Percentiles rank a stretch among this genome's conserved stretches.
Conservation (phyloP, 2,888 invertebrate species). For the Hipparchia semele region DNA sequence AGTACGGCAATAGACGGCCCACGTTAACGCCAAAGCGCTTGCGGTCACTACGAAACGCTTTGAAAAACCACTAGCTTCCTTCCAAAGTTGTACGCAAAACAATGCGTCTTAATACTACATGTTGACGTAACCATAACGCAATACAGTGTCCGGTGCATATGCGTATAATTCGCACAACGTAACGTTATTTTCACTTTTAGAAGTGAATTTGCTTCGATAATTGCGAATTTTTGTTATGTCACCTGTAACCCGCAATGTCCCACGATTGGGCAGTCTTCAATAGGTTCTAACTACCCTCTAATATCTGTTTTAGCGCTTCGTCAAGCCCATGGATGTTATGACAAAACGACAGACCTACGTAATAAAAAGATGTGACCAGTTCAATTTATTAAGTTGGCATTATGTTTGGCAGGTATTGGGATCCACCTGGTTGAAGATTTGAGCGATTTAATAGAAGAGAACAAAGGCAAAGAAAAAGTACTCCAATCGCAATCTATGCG, state of each 20-base stretch:
- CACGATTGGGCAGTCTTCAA: not conserved
- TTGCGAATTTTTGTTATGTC: not conserved
- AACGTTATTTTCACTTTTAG: not conserved
- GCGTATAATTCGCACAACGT: not conserved
- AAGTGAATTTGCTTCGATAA: not conserved
- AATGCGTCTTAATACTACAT: not conserved
- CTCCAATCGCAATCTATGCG: not conserved
- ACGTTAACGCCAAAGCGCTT: conserved; percentile 32
- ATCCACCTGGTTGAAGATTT: conserved; percentile 1
- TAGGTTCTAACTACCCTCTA: not conserved
- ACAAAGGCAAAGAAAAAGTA: not conserved
- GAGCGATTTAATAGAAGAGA: not conserved
- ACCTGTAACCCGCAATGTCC: not conserved
- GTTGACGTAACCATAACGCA: not conserved
- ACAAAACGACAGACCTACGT: conserved; percentile 7
- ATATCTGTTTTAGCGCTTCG: not conserved
- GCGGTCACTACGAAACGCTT: conserved; percentile 16
- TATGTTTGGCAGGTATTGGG: conserved; percentile 16
- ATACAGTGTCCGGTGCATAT: not conserved
- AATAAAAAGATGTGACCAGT: not conserved
- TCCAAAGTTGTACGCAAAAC: not conserved
- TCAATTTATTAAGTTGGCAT: conserved; percentile 7
- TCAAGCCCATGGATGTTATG: not conserved
- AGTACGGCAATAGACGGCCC: conserved; percentile 46
- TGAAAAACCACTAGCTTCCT: not conserved